phyloP scores from a whole-genome alignment of 2,888 invertebrate species.

The Incurvaria masculella region DNA sequence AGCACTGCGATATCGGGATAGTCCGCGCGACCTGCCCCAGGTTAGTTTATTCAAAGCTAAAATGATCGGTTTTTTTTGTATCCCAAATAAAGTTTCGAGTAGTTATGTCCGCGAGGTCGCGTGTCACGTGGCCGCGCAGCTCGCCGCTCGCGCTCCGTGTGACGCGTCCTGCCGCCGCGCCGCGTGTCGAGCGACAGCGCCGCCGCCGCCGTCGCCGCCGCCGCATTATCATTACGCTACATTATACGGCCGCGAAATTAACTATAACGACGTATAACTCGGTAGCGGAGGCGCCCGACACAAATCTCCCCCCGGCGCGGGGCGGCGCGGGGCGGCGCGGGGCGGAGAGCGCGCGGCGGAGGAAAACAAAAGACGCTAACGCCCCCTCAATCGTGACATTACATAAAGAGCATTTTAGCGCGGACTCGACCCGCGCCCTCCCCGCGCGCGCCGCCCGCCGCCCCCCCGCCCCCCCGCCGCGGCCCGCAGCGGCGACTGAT shows the following conservation, averaged over 20 bases:
- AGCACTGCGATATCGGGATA: too few relatives aligned
- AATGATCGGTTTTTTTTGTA: too few relatives aligned
- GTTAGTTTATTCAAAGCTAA: too few relatives aligned
- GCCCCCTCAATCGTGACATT: conserved; percentile 3
- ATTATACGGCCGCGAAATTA: conserved; percentile 2
- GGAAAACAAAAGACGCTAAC: conserved; percentile 36
- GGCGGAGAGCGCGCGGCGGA: conserved; percentile 51
- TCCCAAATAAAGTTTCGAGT: too few relatives aligned
- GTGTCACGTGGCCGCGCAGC: conserved; percentile 25
- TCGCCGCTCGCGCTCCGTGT: conserved; percentile 46
- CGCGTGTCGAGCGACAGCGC: neutral
- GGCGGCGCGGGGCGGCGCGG: conserved; percentile 29
- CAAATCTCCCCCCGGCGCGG: conserved; percentile 3
- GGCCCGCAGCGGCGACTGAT: conserved; percentile 29
- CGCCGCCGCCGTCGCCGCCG: neutral
- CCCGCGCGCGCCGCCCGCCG: conserved; percentile 19
- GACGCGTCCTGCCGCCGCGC: conserved; percentile 30
- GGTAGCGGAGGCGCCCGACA: conserved; percentile 4
- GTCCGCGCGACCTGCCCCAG: too few relatives aligned
- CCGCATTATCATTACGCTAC: conserved; percentile 7
- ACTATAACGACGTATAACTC: neutral
- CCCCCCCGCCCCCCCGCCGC: conserved; percentile 39
- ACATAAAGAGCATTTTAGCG: conserved; percentile 48
- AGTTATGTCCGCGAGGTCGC: too few relatives aligned
- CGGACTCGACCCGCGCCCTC: conserved; percentile 19